Evolutionary conservation across 2,113 vertebrate genomes (phyloP).

Genomic region (Isurus oxyrinchus): DNA sequence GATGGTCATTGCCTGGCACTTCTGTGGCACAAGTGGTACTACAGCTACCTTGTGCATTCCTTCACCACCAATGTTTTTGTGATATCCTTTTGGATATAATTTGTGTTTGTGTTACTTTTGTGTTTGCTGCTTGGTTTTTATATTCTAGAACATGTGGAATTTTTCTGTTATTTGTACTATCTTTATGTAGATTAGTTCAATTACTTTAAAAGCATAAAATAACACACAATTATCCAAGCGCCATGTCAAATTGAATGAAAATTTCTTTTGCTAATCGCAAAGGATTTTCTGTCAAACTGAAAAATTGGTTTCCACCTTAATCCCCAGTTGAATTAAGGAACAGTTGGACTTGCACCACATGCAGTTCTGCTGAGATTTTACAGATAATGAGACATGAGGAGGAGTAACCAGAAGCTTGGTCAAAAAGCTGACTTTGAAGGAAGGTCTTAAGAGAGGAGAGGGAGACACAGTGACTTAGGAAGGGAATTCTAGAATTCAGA

Average conservation of each 20-base stretch:
- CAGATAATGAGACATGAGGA: not conserved
- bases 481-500: not conserved
- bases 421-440: not conserved
- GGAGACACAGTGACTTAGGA: not conserved
- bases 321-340: not conserved
- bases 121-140: not conserved
- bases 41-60: too few species aligned
- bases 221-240: not conserved
- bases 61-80: not conserved
- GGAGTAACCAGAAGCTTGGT: not conserved
- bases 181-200: not conserved
- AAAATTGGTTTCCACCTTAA: not conserved
- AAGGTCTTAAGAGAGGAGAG: not conserved
- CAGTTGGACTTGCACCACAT: not conserved
- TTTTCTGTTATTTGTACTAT: not conserved
- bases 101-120: not conserved
- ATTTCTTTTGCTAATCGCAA: not conserved
- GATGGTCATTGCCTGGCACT: too few species aligned
- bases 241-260: not conserved
- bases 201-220: not conserved
- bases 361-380: not conserved
- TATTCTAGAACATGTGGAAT: not conserved
- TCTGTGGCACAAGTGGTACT: too few species aligned
- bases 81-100: not conserved
- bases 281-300: not conserved